phyloP scores from a whole-genome alignment of 2,797 vertebrate genomes.

The Sciurus vulgaris region DNA sequence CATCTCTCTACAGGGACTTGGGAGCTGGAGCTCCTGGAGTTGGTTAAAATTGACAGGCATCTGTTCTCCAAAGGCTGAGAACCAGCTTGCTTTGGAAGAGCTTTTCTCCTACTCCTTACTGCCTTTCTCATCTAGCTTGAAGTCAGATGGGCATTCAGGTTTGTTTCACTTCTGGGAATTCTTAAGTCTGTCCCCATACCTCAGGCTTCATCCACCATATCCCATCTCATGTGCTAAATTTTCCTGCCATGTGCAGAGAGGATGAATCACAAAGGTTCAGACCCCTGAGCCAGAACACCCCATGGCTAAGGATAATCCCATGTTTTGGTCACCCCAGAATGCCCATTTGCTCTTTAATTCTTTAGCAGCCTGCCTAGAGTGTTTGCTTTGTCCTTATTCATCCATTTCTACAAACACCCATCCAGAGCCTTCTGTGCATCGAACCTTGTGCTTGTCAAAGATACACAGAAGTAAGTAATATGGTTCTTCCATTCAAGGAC shows the following conservation, averaged over 20 bases:
- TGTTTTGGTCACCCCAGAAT: background rate
- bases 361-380: background rate
- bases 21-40: background rate
- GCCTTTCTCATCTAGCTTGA: background rate
- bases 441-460: background rate
- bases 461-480: background rate
- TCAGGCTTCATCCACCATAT: background rate
- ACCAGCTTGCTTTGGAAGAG: background rate
- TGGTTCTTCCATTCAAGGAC: slow-evolving; percentile 33
- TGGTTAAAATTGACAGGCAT: background rate
- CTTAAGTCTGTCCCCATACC: background rate
- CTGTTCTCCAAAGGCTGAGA: background rate
- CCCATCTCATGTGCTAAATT: background rate
- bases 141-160: background rate
- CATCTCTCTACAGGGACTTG: background rate
- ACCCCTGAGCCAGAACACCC: background rate
- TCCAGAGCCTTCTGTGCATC: background rate
- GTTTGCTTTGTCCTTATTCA: slow-evolving; percentile 44
- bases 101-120: background rate
- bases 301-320: background rate
- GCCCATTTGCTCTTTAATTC: background rate
- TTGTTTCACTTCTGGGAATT: slow-evolving; percentile 36
- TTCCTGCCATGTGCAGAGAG: background rate
- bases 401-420: background rate
- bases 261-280: background rate